These are phyloP conservation scores for Lacerta viridis DNA, from an alignment of 2,797 vertebrate genomes.

Conservation along the genomic window DNA sequence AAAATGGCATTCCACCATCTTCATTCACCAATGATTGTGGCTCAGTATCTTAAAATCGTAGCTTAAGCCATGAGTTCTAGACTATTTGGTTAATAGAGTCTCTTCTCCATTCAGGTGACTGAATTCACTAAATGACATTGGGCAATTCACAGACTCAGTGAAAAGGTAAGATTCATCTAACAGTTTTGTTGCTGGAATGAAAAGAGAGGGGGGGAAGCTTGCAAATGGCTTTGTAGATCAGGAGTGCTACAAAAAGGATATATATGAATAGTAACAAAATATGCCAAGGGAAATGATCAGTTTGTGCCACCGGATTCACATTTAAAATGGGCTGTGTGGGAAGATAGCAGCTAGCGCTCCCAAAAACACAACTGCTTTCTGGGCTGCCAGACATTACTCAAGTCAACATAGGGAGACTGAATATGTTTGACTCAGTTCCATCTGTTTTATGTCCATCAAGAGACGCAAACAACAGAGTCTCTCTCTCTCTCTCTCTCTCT, in stretches of 20 bases:
- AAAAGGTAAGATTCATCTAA: slow-evolving; percentile 4
- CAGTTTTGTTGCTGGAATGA: background rate
- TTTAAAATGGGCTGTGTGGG: slow-evolving; percentile 34
- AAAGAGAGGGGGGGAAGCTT: background rate
- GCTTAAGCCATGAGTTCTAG: background rate
- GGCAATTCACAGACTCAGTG: background rate
- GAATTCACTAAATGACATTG: background rate
- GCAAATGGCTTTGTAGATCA: background rate
- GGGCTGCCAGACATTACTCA: slow-evolving; percentile 42
- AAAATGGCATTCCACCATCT: background rate
- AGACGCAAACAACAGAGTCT: slow-evolving; percentile 36
- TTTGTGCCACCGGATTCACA: slow-evolving; percentile 24
- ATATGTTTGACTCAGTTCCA: slow-evolving; percentile 50
- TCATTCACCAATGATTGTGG: background rate
- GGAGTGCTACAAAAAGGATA: background rate
- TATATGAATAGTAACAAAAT: slow-evolving; percentile 24
- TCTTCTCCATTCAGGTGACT: background rate
- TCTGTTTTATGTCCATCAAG: slow-evolving; percentile 45
- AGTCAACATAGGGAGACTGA: slow-evolving; percentile 37
- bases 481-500: background rate
- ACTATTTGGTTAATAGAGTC: background rate
- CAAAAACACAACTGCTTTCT: slow-evolving; percentile 11
- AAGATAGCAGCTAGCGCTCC: slow-evolving; percentile 1
- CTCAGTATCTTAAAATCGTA: background rate
- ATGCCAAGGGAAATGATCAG: slow-evolving; percentile 10